Evolutionary conservation across 2,888 invertebrate genomes (phyloP), one percentile per base, ranked within the genome.

Genomic region (Dryadula phaetusa): DNA sequence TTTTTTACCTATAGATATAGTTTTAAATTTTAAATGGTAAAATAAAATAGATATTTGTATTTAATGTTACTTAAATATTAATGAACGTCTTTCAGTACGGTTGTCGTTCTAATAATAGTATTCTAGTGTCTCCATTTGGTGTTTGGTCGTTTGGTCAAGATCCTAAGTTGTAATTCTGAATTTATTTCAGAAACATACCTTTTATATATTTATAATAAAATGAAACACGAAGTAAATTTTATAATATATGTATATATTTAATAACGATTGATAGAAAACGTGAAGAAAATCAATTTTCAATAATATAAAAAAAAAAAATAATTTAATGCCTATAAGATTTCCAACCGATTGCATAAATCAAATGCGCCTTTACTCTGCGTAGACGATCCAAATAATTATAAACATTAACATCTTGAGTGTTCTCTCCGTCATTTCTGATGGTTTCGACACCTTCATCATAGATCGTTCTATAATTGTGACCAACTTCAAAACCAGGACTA

Each of bases 391-490:
- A 67, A 67, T 88, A 92, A 61, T 87, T 90, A 65, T 88, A 82
- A 0, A 89, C 88, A 60, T 91, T 88, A 0, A 90, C 67, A 0
- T 79, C 82, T 2, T 79, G 70, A 0, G 81, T 84, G 28, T 88
- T 87, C 0, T 88, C 87, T 7, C 73, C 80, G 44, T 90, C 87
- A 58, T 83, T 87, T 65, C 79, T 87, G 0, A 92, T 87, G 0
- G 86, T 88, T 42, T 88, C 86, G 1, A 83, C 76, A 0, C 71
- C 72, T 65, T 92, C 89, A 4, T 87, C 82, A 64, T 86, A 86
- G 85, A 86, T 83, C 0, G 88, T 87, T 56, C 89, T 82, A 44
- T 89, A 90, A 47, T 88, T 86, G 66, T 89, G 87, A 0, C 88
- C 92, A 0, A 81, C 83, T 64, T 87, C 83, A 0, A 86, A 69